Conservation (phyloP, 1,140 invertebrate genomes). For the Galendromus occidentalis region DNA sequence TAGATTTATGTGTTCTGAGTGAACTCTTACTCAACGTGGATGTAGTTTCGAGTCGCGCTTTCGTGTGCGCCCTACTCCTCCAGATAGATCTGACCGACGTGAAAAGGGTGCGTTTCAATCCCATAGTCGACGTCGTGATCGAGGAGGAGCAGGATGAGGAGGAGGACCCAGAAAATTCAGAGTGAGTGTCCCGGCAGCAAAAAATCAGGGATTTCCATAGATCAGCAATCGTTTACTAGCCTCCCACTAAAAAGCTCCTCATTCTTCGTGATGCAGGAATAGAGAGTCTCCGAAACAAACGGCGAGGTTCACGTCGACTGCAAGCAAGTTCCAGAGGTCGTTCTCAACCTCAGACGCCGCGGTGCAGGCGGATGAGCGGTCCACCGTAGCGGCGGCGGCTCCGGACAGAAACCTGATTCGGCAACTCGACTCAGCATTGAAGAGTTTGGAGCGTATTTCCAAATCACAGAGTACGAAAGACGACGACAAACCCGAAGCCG, state of each 20-base stretch:
- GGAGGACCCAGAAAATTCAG: too few species aligned
- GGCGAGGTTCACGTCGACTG: neutral
- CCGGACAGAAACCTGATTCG: neutral
- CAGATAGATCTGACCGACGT: neutral
- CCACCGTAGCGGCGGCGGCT: neutral
- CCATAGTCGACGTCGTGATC: neutral
- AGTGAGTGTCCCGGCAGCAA: neutral
- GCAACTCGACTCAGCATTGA: neutral
- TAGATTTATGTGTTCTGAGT: neutral
- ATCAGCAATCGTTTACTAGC: neutral
- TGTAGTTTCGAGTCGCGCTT: neutral
- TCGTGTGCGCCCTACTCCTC: neutral
- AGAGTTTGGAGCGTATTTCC: constrained; percentile 1
- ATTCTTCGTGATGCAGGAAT: neutral
- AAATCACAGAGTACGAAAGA: neutral
- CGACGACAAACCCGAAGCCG: neutral
- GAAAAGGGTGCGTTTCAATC: neutral
- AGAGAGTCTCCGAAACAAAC: neutral
- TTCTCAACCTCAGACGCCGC: neutral
- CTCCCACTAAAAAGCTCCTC: neutral
- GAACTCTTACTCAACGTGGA: neutral
- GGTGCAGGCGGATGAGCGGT: neutral
- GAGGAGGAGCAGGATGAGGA: neutral
- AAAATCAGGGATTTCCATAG: neutral
- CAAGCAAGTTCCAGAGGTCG: neutral